Conservation (phyloP, 2,113 vertebrate species). For the Rhadina sibilatrix region DNA sequence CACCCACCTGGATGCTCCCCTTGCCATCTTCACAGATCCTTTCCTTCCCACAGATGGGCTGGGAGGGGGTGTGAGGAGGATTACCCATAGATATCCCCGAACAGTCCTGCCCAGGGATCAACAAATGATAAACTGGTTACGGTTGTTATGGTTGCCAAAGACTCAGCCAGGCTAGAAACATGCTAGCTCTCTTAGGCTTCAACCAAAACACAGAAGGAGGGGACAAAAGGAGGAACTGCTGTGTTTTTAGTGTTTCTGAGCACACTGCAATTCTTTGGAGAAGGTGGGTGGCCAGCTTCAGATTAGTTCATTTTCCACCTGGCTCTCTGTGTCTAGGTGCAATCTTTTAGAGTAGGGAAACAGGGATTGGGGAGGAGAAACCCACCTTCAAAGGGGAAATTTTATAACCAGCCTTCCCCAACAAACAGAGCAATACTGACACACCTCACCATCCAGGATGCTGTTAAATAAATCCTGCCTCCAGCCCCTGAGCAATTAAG, state of each 20-base stretch:
- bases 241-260: not conserved
- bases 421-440: not conserved
- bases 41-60: not conserved
- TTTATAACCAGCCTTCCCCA: not conserved
- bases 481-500: conserved; percentile 12
- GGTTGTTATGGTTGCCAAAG: not conserved
- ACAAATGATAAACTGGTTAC: not conserved
- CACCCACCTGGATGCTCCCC: not conserved
- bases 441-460: not conserved
- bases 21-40: not conserved
- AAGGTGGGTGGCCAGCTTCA: not conserved
- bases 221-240: not conserved
- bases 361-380: not conserved
- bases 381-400: not conserved
- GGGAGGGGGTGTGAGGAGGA: not conserved
- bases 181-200: not conserved
- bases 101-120: not conserved
- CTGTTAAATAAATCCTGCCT: not conserved
- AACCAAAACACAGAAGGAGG: not conserved
- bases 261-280: not conserved
- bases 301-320: not conserved
- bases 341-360: not conserved
- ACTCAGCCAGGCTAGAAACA: not conserved
- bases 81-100: not conserved
- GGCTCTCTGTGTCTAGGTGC: not conserved